A percentile compares a stretch with the other conserved stretches of the same genome.
Evolutionary conservation across 1,140 invertebrate species (phyloP).

Genomic region (Diorhabda elongata): DNA sequence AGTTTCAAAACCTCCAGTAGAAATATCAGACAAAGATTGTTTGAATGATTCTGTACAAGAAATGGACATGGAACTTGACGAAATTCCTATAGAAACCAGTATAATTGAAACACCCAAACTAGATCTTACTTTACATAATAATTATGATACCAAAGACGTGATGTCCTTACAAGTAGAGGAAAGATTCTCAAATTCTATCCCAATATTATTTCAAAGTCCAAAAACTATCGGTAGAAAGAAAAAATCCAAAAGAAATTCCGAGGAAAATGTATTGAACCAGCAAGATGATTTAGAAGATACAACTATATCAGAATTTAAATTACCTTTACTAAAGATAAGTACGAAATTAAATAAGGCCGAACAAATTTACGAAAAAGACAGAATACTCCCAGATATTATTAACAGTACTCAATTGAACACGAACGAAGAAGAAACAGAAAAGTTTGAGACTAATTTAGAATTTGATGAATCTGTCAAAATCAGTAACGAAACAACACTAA

Average conservation of each 20-base stretch:
- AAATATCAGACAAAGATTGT: not conserved
- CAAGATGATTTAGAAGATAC: too few species aligned
- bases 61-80: conserved; percentile 36
- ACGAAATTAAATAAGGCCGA: not conserved
- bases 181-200: not conserved
- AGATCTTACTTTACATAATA: not conserved
- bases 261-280: too few species aligned
- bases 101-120: conserved; percentile 23
- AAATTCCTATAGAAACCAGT: conserved; percentile 25
- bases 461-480: too few species aligned
- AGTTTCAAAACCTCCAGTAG: not conserved
- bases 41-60: conserved; percentile 31
- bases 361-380: not conserved
- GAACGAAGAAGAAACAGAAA: not conserved
- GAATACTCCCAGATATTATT: not conserved
- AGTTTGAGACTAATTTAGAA: too few species aligned
- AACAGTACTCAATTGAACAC: not conserved
- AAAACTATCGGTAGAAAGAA: too few species aligned
- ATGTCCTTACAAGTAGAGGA: too few species aligned
- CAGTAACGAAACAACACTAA: not conserved
- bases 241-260: too few species aligned
- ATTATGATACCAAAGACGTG: too few species aligned
- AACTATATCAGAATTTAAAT: not conserved
- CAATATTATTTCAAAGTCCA: too few species aligned
- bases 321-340: not conserved